These are phyloP conservation scores for Labeo rohita DNA, from an alignment of 2,113 vertebrate genomes.

Conservation along the genomic window DNA sequence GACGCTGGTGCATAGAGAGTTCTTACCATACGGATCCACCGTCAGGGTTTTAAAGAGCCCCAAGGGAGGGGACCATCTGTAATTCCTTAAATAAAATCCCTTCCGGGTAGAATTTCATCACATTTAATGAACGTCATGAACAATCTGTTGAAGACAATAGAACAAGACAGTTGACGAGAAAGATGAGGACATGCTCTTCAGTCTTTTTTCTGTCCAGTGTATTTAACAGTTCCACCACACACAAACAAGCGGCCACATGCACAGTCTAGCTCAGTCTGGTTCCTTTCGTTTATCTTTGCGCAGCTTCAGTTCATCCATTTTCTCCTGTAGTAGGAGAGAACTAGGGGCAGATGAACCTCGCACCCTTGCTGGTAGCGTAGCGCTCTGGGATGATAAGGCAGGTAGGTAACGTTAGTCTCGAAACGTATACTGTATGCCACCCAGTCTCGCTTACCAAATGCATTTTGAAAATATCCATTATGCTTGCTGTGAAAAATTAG, in stretches of 20 bases:
- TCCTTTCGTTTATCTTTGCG: conserved; percentile 76
- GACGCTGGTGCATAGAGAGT: conserved; percentile 50
- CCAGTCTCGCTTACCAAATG: neutral
- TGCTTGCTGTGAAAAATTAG: neutral
- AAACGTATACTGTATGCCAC: neutral
- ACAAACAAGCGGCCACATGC: conserved; percentile 16
- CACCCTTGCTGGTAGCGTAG: conserved; percentile 53
- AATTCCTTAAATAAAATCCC: conserved; percentile 14
- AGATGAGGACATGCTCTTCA: conserved; percentile 31
- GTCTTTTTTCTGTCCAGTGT: conserved; percentile 22
- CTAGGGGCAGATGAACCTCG: conserved; percentile 70
- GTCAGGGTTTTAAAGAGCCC: neutral
- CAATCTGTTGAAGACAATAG: conserved; percentile 28
- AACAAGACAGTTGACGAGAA: conserved; percentile 21
- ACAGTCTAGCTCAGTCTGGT: conserved; percentile 69
- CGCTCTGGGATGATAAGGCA: conserved; percentile 43
- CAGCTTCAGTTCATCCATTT: conserved; percentile 78
- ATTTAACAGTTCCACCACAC: conserved; percentile 35
- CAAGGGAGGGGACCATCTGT: conserved; percentile 11
- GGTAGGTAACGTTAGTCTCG: conserved; percentile 19
- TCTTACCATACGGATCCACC: neutral
- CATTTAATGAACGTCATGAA: conserved; percentile 50
- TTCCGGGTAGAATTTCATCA: conserved; percentile 22
- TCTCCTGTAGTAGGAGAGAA: conserved; percentile 73
- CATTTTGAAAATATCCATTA: neutral